phyloP scores from a whole-genome alignment of 2,113 vertebrate species.

The Eulemur rufifrons region DNA sequence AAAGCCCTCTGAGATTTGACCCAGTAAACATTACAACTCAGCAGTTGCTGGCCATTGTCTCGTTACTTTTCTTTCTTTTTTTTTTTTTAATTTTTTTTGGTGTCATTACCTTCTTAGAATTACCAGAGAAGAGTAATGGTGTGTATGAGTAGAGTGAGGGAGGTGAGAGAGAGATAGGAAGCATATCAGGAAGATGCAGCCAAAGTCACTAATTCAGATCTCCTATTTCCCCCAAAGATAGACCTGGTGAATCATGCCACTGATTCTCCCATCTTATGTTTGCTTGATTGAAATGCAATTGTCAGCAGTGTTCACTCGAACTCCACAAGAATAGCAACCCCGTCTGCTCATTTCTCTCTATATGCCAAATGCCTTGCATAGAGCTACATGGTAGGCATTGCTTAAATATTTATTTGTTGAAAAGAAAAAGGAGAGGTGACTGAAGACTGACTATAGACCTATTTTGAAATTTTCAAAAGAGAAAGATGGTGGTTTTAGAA shows the following conservation, averaged over 20 bases:
- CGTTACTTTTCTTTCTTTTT: neutral
- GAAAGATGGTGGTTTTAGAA: neutral
- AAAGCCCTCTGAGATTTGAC: constrained; percentile 21
- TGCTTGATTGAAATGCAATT: constrained; percentile 50
- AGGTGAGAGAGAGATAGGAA: neutral
- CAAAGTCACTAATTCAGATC: neutral
- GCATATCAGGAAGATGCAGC: neutral
- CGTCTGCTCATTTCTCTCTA: neutral
- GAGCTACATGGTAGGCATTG: neutral
- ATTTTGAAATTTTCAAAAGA: constrained; percentile 42
- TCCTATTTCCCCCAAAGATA: neutral
- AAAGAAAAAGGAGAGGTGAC: neutral
- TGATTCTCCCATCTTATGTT: neutral
- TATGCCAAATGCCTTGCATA: neutral
- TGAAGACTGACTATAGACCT: neutral
- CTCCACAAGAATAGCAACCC: constrained; percentile 18
- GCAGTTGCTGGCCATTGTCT: neutral
- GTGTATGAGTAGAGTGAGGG: neutral
- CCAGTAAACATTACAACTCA: neutral
- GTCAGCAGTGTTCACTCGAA: constrained; percentile 31
- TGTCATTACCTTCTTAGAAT: constrained; percentile 5
- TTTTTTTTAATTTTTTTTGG: too few species aligned
- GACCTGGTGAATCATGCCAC: neutral
- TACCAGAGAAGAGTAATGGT: neutral
- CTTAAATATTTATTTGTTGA: constrained; percentile 54